These are phyloP conservation scores for Archips crataeganus DNA, from an alignment of 2,888 invertebrate species.

Conservation along the genomic window DNA sequence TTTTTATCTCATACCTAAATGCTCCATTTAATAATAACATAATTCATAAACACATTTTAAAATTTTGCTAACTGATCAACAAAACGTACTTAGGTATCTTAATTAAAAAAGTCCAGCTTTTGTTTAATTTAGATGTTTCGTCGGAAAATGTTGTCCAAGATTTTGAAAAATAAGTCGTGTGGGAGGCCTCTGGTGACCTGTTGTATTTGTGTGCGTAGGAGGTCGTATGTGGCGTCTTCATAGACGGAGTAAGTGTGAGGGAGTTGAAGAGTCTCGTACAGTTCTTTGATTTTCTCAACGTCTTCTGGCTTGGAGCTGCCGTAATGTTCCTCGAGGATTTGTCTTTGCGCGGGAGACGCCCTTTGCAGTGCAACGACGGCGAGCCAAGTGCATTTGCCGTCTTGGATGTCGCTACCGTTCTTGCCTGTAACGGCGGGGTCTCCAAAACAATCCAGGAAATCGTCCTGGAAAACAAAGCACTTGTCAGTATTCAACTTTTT, in stretches of 20 bases:
- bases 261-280: constrained; percentile 92
- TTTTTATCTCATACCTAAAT: constrained; percentile 18
- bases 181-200: constrained; percentile 93
- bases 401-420: constrained; percentile 95
- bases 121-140: constrained; percentile 85
- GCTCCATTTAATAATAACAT: constrained; percentile 14
- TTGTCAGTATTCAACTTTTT: background rate
- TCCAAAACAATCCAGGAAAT: constrained; percentile 96
- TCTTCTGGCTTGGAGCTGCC: constrained; percentile 89
- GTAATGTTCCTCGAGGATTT: constrained; percentile 91
- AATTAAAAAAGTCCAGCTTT: constrained; percentile 35
- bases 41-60: constrained; percentile 18
- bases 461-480: constrained; percentile 86
- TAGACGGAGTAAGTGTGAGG: constrained; percentile 92
- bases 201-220: constrained; percentile 93
- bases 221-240: constrained; percentile 93
- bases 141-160: constrained; percentile 92
- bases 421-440: constrained; percentile 95
- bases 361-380: constrained; percentile 95
- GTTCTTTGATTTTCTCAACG: constrained; percentile 88
- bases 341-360: constrained; percentile 89
- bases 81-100: constrained; percentile 12
- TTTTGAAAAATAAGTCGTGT: constrained; percentile 92
- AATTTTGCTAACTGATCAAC: constrained; percentile 32
- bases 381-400: constrained; percentile 98